Evolutionary conservation across 2,888 invertebrate species (phyloP).

Genomic region (Margaritifera margaritifera): DNA sequence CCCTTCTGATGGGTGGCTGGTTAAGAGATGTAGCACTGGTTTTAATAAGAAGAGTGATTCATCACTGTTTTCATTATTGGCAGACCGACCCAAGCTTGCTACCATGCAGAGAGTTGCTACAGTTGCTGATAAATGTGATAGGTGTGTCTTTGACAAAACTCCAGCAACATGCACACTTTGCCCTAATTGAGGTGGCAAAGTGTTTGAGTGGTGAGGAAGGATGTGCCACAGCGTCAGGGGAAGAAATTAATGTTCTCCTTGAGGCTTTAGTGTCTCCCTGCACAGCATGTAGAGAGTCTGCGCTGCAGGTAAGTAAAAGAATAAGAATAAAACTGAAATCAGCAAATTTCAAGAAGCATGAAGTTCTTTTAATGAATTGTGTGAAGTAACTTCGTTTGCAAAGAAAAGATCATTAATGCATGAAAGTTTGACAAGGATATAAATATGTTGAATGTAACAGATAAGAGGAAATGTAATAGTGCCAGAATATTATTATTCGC

Average conservation of each 20-base stretch:
- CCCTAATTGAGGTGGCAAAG: slow-evolving; percentile 86
- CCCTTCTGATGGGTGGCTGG: too few species aligned
- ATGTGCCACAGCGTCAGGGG: slow-evolving; percentile 78
- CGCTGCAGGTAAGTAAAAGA: slow-evolving; percentile 75
- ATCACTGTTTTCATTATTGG: slow-evolving; percentile 9
- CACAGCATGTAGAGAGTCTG: slow-evolving; percentile 85
- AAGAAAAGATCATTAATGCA: too few species aligned
- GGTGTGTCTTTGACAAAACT: slow-evolving; percentile 51
- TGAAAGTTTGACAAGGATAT: too few species aligned
- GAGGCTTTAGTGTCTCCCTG: slow-evolving; percentile 84
- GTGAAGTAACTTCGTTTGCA: too few species aligned
- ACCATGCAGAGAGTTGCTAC: slow-evolving; percentile 87
- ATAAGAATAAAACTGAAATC: too few species aligned
- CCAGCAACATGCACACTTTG: slow-evolving; percentile 85
- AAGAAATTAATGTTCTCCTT: slow-evolving; percentile 85
- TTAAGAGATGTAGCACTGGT: background rate
- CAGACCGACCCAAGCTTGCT: slow-evolving; percentile 83
- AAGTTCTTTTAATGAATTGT: too few species aligned
- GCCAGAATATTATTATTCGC: too few species aligned
- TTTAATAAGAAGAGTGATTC: background rate
- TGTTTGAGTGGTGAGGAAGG: slow-evolving; percentile 82
- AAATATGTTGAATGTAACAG: too few species aligned
- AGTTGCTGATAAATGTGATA: slow-evolving; percentile 78
- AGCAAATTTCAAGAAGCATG: too few species aligned
- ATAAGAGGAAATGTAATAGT: too few species aligned